These are phyloP conservation scores for Mercenaria mercenaria DNA, from an alignment of 1,140 invertebrate species.

Conservation along the genomic window DNA sequence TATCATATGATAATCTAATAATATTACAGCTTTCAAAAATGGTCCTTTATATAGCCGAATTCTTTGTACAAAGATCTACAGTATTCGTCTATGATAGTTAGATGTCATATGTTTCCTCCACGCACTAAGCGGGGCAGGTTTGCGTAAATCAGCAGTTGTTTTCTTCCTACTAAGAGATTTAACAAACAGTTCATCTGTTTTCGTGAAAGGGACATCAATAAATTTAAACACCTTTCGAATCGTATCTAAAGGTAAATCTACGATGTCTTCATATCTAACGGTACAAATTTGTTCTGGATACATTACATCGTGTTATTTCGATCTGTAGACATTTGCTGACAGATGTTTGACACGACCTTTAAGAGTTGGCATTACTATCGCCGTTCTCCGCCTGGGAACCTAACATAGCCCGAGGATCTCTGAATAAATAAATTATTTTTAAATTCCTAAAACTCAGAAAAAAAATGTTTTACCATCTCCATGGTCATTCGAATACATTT, in stretches of 20 bases:
- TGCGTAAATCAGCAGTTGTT: background rate
- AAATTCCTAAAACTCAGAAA: background rate
- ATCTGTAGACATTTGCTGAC: constrained; percentile 8
- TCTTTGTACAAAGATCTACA: background rate
- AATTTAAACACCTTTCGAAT: constrained; percentile 5
- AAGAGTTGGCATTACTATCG: background rate
- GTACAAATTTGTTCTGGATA: background rate
- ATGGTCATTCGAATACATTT: constrained; percentile 13
- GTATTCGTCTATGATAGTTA: background rate
- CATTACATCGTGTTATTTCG: background rate
- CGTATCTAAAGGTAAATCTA: background rate
- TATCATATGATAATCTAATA: too few species aligned
- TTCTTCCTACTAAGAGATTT: background rate
- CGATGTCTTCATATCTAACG: constrained; percentile 25
- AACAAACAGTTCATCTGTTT: background rate
- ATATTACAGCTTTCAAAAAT: background rate
- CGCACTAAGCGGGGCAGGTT: background rate
- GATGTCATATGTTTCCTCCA: background rate
- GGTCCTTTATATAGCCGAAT: background rate
- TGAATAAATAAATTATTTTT: constrained; percentile 21
- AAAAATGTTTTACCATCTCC: background rate
- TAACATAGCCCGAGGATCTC: constrained; percentile 44
- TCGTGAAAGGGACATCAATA: background rate
- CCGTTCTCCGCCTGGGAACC: constrained; percentile 26
- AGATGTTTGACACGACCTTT: background rate